A percentile compares a stretch with the other conserved stretches of the same genome.
Conservation (phyloP, 1,140 invertebrate species). For the Callitettix versicolor region DNA sequence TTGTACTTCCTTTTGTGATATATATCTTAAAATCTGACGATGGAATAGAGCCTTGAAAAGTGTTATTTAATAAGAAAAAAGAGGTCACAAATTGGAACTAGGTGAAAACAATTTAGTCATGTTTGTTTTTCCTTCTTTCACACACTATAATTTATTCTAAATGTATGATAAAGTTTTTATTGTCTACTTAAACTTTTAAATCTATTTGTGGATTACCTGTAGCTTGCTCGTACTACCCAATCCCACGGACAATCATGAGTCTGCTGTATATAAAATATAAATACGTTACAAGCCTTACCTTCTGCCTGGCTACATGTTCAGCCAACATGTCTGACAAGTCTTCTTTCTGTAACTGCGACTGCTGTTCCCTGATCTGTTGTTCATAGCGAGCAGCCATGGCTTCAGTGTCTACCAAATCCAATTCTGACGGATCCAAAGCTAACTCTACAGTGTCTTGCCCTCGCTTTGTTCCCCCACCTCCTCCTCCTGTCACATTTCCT, state of each 20-base stretch:
- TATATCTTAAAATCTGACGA: too few species aligned
- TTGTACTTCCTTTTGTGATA: too few species aligned
- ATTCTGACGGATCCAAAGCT: conserved; percentile 91
- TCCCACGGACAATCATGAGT: conserved; percentile 1
- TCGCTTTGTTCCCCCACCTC: conserved; percentile 31
- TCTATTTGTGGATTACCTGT: too few species aligned
- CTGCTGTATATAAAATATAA: conserved; percentile 7
- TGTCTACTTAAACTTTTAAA: too few species aligned
- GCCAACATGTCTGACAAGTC: conserved; percentile 98
- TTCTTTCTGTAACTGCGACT: conserved; percentile 78
- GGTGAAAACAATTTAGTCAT: too few species aligned
- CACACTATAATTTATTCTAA: too few species aligned
- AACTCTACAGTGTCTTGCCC: conserved; percentile 71
- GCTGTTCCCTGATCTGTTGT: conserved; percentile 86
- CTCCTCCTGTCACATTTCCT: conserved; percentile 32
- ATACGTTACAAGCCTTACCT: conserved; percentile 43
- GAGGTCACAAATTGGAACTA: too few species aligned
- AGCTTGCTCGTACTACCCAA: too few species aligned
- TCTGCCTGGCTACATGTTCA: conserved; percentile 91
- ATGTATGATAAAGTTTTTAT: too few species aligned
- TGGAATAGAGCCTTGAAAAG: too few species aligned
- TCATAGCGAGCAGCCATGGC: conserved; percentile 96
- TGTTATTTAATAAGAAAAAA: too few species aligned
- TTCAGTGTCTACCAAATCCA: conserved; percentile 84
- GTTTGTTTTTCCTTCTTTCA: too few species aligned